Evolutionary conservation across 92 coral and sea anemone species (phyloP), one percentile per base, ranked within the genome.

Genomic region (Galaxea fascicularis): DNA sequence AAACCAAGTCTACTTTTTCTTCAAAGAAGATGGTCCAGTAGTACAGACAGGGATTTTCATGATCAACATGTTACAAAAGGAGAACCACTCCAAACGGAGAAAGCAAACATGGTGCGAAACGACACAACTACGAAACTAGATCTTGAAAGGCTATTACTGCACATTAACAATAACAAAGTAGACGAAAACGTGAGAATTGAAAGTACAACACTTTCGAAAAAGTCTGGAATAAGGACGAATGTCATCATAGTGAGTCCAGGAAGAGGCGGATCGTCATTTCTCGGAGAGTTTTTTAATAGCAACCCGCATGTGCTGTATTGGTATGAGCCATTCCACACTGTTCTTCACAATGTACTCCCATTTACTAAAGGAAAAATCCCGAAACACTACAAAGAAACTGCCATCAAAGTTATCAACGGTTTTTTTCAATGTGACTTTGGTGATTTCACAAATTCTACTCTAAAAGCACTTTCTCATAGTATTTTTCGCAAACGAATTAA

Each of bases 171-270:
- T 25, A 16, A 24, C 25, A 31, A 68, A 31, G 10, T 31, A 39
- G 12, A 15, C 13, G 9, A 41, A 14, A 70, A 18, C 47, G 27
- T n/a, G 52, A 13, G 29, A n/a, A 8, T 11, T 22, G 27, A 8
- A 70, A 44, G 18, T 12, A 70, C 8, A 20, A 16, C 9, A 16
- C 29, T 24, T 0, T 63, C 56, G 20, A 29, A 70, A 27, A 17
- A 1, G 47, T 22, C 21, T 21, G 54, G 54, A 3, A 21, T 27
- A 21, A 39, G 74, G 25, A 44, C 16, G 41, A 89, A 84, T 64
- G 24, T 89, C 26, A 68, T 84, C 52, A 76, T 88, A 28, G 56
- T 88, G 57, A 88, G 91, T 68, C 88, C 82, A 60, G 91, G 91
- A 4, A 57, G 89, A 11, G 77, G 89, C 12, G 87, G 89, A 3